phyloP scores from a whole-genome alignment of 2,113 vertebrate species.

The Rhynchopsitta pachyrhyncha region DNA sequence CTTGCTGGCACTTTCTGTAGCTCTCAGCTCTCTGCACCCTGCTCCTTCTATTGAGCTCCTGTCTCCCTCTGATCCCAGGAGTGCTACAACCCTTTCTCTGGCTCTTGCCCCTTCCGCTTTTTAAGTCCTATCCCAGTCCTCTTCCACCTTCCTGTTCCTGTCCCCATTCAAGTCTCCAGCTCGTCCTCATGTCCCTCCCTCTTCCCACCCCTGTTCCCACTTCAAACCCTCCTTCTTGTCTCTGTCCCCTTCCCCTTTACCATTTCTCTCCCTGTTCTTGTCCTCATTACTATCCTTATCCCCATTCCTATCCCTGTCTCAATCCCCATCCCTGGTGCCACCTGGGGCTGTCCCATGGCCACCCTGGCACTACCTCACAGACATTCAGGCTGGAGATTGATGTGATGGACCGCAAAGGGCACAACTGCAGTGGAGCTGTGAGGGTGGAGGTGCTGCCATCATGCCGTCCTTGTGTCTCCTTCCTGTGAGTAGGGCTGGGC shows the following conservation, averaged over 20 bases:
- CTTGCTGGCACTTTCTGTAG: background rate
- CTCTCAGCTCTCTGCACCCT: rapidly evolving
- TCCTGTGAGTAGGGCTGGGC: constrained; percentile 63
- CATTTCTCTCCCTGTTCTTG: background rate
- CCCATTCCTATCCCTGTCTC: background rate
- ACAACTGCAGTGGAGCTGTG: constrained; percentile 63
- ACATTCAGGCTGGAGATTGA: constrained; percentile 61
- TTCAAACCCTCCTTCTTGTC: background rate
- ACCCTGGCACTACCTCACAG: background rate
- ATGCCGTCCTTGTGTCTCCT: constrained; percentile 32
- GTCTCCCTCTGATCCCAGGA: rapidly evolving
- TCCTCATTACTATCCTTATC: background rate
- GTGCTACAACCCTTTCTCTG: background rate
- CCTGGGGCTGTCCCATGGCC: background rate
- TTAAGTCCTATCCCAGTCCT: background rate
- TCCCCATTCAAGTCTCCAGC: background rate
- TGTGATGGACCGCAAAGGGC: constrained; percentile 19
- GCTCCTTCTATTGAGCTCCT: rapidly evolving
- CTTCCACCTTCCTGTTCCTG: background rate
- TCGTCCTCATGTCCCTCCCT: background rate
- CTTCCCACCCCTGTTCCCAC: background rate
- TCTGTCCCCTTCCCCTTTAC: background rate
- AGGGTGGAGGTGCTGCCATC: constrained; percentile 69
- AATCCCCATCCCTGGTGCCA: background rate
- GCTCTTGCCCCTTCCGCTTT: background rate